These are phyloP conservation scores for Malurus splendens DNA, from an alignment of 2,797 vertebrate species.

Conservation along the genomic window DNA sequence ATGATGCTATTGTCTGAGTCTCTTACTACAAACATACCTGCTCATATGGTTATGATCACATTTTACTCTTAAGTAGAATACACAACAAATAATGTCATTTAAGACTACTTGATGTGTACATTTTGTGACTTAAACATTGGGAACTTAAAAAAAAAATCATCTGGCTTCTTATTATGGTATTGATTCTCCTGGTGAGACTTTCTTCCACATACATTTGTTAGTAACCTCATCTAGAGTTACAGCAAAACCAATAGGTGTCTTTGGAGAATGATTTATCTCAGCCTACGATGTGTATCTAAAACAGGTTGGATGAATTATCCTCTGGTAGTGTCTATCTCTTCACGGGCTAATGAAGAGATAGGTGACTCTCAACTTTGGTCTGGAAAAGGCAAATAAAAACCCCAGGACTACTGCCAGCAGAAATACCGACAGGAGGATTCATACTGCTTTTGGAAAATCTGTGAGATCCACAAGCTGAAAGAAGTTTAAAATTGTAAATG, in stretches of 20 bases:
- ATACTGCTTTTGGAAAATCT: conserved; percentile 8
- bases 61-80: not conserved
- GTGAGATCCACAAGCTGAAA: not conserved
- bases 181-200: not conserved
- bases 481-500: not conserved
- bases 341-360: not conserved
- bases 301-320: not conserved
- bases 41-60: not conserved
- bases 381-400: not conserved
- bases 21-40: not conserved
- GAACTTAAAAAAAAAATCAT: not conserved
- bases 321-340: not conserved
- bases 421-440: conserved; percentile 15
- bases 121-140: not conserved
- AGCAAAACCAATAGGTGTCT: not conserved
- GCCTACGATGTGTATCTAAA: not conserved
- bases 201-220: not conserved
- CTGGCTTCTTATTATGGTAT: not conserved
- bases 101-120: not conserved
- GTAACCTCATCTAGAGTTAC: not conserved
- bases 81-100: not conserved
- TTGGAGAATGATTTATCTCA: not conserved
- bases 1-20: not conserved
- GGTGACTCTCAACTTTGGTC: not conserved
- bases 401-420: not conserved